phyloP scores from a whole-genome alignment of 2,113 vertebrate genomes.

The Odobenus rosmarus region DNA sequence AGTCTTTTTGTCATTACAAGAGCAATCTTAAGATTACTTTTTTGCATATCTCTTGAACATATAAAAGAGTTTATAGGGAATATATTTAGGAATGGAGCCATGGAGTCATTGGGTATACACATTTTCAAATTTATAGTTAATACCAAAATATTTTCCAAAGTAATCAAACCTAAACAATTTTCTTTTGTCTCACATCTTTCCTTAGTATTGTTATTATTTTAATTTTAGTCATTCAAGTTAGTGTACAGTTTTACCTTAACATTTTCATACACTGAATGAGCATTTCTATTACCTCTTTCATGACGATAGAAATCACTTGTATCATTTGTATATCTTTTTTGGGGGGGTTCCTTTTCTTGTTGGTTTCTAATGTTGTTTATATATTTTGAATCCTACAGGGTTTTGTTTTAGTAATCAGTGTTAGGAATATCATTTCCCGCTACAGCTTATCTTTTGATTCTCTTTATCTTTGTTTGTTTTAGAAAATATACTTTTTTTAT shows the following conservation, averaged over 20 bases:
- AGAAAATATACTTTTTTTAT: too few species aligned
- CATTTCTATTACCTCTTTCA: not conserved
- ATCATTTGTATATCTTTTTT: not conserved
- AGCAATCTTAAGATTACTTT: not conserved
- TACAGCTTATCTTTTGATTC: not conserved
- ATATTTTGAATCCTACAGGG: not conserved
- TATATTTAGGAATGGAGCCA: not conserved
- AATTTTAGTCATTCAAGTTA: not conserved
- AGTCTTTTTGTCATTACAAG: not conserved
- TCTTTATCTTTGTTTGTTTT: not conserved
- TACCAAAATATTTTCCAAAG: constrained; percentile 4
- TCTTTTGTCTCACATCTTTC: not conserved
- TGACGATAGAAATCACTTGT: not conserved
- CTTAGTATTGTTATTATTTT: not conserved
- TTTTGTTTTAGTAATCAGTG: not conserved
- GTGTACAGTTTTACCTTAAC: not conserved
- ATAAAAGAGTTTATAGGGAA: not conserved
- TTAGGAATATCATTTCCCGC: not conserved
- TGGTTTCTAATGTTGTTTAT: not conserved
- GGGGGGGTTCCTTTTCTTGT: not conserved
- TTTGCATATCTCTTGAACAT: not conserved
- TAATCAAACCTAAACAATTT: not conserved
- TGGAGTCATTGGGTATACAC: not conserved
- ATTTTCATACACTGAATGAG: not conserved
- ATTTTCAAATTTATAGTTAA: constrained; percentile 3